Base-by-base conservation (phyloP, 2,888 invertebrate genomes). In the Vanessa cardui region DNA sequence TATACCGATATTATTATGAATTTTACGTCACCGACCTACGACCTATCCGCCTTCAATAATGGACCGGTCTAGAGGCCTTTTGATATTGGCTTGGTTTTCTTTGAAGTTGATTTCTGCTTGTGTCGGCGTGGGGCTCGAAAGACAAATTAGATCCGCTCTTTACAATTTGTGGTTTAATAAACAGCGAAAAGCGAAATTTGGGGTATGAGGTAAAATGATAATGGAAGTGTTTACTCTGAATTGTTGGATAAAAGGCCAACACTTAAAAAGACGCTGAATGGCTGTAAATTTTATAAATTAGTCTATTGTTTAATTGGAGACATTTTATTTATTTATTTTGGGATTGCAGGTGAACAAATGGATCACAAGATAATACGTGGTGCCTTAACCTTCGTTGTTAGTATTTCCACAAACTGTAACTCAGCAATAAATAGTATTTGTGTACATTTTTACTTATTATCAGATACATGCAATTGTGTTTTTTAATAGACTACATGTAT, bases 31-130 rank as follows among this genome's bases (percentile, higher is more conserved):
- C n/a, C 31, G 60, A 2, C 33, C 6, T 61, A 66, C 61, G 54
- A 39, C 26, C n/a, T 39, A 9, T n/a, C 20, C 31, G 9, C 7
- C 8, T 1, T 33, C 18, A 31, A 12, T 61, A 31, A 16, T 47
- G 44, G 46, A 26, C 7, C 12, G 9, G 47, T 66, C 47, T 60
- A 66, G 49, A 50, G 44, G 39, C 44, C 56, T 12, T 16, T n/a
- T 39, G 47, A 3, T 6, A 45, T 26, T 56, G 56, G 56, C 16
- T 56, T 18, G 4, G 56, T 15, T 61, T 56, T 45, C 68, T 68
- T 64, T 68, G 64, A 68, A 61, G 68, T 64, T 64, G 68, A 61
- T 64, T 64, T 61, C 68, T 64, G 64, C 52, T 68, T 26, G 46
- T 62, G 61, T 61, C 58, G 64, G 47, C 58, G 54, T 46, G 60